Evolutionary conservation across 2,113 vertebrate genomes (phyloP), one percentile per base, ranked within the genome.

Genomic region (Montifringilla adamsi): DNA sequence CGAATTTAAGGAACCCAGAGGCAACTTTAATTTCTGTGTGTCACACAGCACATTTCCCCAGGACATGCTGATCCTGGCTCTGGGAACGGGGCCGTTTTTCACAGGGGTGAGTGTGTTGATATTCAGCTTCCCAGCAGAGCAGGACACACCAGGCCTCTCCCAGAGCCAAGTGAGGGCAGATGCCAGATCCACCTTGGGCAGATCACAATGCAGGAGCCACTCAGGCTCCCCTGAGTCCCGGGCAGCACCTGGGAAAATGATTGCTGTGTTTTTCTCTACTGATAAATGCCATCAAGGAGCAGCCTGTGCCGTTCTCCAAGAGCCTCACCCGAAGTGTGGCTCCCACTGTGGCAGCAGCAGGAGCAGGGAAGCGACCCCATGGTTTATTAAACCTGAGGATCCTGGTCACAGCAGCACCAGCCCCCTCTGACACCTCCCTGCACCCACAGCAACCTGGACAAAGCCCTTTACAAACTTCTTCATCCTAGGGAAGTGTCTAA

Each of bases 1-100:
- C 52, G 60, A 94, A 74, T 93, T 88, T 86, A 89, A 80, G 79
- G 79, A 93, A 59, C 35, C 85, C 92, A 72, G 92, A 89, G 90
- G 93, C 94, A 78, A 85, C 59, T 94, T 86, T 81, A 80, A 94
- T 94, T 92, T 81, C 87, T 81, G 88, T 1, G 72, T 89, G 95
- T 89, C 93, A 87, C 81, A 37, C 77, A 85, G 91, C 87, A 66
- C 62, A 23, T 76, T 35, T 66, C 94, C 83, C 77, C 28, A 43
- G 95, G 91, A 89, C 8, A 58, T 26, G 11, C 60, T 72, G 93
- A 92, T 84, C 50, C 30, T 41, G 87, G 90, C 95, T 56, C 6
- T 26, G 18, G 2, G 37, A 60, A 3, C 0, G 2, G 62, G 82
- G 84, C 78, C 0, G 1, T 66, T 80, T 35, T 80, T 70, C 93